Evolutionary conservation across 1,140 invertebrate species (phyloP), one percentile per base, ranked within the genome.

Genomic region (Notospermus geniculatus): DNA sequence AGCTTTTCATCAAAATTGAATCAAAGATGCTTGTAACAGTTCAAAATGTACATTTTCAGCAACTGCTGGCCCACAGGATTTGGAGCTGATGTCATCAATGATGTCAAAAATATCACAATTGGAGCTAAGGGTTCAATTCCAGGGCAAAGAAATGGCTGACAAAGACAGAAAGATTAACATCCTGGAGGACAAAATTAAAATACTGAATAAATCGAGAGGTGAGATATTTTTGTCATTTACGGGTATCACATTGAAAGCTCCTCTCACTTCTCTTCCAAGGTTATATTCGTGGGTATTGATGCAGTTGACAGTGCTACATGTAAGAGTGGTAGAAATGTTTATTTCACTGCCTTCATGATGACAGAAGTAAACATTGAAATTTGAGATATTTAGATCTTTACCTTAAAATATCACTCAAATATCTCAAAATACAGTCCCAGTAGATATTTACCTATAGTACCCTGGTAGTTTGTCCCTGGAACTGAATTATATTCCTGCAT

Each of bases 41-140:
- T 22, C n/a, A 5, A 22, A 27, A 50, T 7, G n/a, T 5, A 50
- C 5, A 50, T 30, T 23, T 57, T 54, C 17, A 9, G 28, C 23
- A n/a, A 1, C 22, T 62, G 67, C 59, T 54, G 69, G 71, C 13
- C 69, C 64, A 61, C 68, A 76, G 29, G 67, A 71, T 62, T 9
- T 62, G 9, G 77, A 77, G 2, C 62, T 79, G 29, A 79, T 79
- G 75, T 57, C 69, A 11, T 54, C 72, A 43, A 77, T 79, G 77
- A 79, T 77, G 71, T 67, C 65, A 2, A 64, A 67, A 22, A 70
- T 79, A 23, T 62, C 71, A 28, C 41, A 67, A 23, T 64, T 79
- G 39, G 77, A 79, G 59, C 64, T 71, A 23, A 68, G 71, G 46
- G 62, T 69, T 2, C 59, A 59, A 19, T 64, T 46, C 22, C 74